Evolutionary conservation across 2,113 vertebrate genomes (phyloP).

Genomic region (Poecile atricapillus): DNA sequence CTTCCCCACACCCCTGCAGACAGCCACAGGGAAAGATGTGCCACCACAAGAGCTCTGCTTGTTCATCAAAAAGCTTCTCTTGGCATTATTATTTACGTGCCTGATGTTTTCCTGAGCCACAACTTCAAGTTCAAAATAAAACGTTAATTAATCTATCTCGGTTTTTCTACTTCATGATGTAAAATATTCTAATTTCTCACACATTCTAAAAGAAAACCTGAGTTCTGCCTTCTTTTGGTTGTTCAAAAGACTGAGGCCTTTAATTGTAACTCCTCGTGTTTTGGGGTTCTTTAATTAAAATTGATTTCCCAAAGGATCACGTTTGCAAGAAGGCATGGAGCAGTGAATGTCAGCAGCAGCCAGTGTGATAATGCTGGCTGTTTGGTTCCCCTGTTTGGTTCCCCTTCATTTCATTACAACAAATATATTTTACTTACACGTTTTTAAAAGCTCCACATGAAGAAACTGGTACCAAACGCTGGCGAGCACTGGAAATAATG

Average conservation of each 20-base stretch:
- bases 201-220: background rate
- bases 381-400: background rate
- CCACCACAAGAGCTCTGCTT: background rate
- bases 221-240: background rate
- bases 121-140: background rate
- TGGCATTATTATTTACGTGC: background rate
- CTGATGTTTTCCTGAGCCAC: background rate
- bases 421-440: background rate
- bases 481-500: background rate
- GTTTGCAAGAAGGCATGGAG: background rate
- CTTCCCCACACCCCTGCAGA: background rate
- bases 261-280: background rate
- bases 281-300: background rate
- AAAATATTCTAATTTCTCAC: background rate
- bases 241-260: background rate
- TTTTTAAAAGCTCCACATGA: background rate
- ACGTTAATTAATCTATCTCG: background rate
- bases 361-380: background rate
- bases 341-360: background rate
- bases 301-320: background rate
- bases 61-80: rapidly evolving
- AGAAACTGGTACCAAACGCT: background rate
- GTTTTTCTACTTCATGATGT: background rate
- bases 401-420: background rate
- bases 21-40: background rate